phyloP scores from a whole-genome alignment of 2,113 vertebrate genomes.

The Salvelinus alpinus region DNA sequence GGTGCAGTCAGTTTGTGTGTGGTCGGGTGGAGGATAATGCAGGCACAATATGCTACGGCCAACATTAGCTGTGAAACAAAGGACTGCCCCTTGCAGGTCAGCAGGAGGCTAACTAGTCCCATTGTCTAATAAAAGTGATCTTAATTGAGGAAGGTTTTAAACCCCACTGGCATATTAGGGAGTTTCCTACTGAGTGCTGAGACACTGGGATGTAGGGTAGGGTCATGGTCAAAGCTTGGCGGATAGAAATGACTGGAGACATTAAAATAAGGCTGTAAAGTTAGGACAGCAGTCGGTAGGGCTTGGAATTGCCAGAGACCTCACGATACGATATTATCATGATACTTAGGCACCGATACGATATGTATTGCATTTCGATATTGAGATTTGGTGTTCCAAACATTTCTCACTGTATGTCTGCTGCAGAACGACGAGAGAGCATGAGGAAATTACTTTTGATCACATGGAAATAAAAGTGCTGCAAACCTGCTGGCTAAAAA shows the following conservation, averaged over 20 bases:
- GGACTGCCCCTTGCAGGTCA: constrained; percentile 61
- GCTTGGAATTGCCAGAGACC: too few species aligned
- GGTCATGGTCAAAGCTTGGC: constrained; percentile 57
- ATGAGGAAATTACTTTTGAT: too few species aligned
- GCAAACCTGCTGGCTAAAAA: too few species aligned
- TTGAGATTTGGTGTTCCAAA: too few species aligned
- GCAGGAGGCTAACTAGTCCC: constrained; percentile 68
- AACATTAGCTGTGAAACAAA: constrained; percentile 88
- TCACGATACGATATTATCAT: too few species aligned
- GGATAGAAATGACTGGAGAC: constrained; percentile 21
- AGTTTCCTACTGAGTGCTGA: constrained; percentile 43
- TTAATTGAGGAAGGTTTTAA: constrained; percentile 62
- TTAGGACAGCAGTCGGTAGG: constrained; percentile 38
- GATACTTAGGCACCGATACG: too few species aligned
- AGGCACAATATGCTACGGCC: constrained; percentile 79
- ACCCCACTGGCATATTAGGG: constrained; percentile 65
- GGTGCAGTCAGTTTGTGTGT: constrained; percentile 12
- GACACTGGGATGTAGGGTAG: constrained; percentile 30
- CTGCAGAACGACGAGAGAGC: too few species aligned
- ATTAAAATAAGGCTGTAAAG: constrained; percentile 16
- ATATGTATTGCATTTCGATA: too few species aligned
- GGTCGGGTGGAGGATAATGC: constrained; percentile 29
- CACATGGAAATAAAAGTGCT: too few species aligned
- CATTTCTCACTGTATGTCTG: too few species aligned
- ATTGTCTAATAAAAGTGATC: constrained; percentile 71